Conservation (phyloP, 2,797 vertebrate genomes). For the Etheostoma perlongum region DNA sequence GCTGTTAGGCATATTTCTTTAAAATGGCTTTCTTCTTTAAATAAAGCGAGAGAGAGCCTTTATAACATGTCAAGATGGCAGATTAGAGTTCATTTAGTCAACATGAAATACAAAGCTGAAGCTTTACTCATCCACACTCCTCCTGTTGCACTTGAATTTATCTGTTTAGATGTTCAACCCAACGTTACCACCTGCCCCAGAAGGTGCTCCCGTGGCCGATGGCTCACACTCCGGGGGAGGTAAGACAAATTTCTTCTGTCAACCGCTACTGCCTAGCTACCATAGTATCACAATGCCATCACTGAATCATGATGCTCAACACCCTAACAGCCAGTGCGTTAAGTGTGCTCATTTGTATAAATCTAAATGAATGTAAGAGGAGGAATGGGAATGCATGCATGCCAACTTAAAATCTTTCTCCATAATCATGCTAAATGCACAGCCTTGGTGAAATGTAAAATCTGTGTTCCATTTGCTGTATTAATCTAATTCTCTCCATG, state of each 20-base stretch:
- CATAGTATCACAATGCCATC: conserved; percentile 42
- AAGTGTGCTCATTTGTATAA: conserved; percentile 42
- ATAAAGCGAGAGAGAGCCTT: neutral
- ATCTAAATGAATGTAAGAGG: conserved; percentile 10
- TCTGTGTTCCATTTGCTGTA: conserved; percentile 52
- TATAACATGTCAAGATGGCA: neutral
- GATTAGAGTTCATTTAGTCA: neutral
- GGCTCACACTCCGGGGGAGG: conserved; percentile 91
- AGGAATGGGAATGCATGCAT: conserved; percentile 49
- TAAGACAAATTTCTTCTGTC: conserved; percentile 68
- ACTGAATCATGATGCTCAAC: conserved; percentile 59
- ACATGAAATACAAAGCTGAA: neutral
- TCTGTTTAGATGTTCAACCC: conserved; percentile 86
- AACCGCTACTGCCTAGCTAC: neutral
- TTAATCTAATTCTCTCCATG: conserved; percentile 49
- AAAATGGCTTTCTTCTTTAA: neutral
- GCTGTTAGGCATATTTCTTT: too few species aligned
- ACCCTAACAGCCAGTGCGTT: conserved; percentile 58
- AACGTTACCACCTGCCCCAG: conserved; percentile 84
- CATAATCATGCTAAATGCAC: conserved; percentile 54
- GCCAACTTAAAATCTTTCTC: conserved; percentile 41
- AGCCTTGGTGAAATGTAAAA: conserved; percentile 39
- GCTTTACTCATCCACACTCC: conserved; percentile 6
- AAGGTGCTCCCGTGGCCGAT: conserved; percentile 82
- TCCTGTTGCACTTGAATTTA: conserved; percentile 3